Evolutionary conservation across 2,113 vertebrate genomes (phyloP).

Genomic region (Pelusios castaneus): DNA sequence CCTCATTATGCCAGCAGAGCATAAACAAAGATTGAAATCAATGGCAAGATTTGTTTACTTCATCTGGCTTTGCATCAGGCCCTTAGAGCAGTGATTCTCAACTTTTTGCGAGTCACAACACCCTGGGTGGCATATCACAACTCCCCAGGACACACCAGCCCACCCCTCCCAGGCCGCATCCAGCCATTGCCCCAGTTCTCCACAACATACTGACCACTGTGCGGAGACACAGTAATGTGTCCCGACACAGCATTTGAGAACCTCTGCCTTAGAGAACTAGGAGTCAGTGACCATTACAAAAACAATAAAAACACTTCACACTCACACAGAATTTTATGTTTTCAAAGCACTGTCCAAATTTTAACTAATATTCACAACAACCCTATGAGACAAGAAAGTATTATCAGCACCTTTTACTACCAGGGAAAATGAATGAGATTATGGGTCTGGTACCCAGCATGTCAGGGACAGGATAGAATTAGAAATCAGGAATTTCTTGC

Average conservation of each 20-base stretch:
- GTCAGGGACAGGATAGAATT: not conserved
- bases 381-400: not conserved
- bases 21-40: rapidly evolving
- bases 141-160: too few relatives aligned
- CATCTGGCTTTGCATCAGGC: not conserved
- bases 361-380: not conserved
- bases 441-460: not conserved
- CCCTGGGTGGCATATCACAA: too few relatives aligned
- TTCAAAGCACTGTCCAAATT: not conserved
- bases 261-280: too few relatives aligned
- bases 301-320: not conserved
- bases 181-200: too few relatives aligned
- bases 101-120: too few relatives aligned
- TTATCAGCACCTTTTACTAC: not conserved
- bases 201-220: too few relatives aligned
- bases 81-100: too few relatives aligned
- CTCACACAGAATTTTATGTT: not conserved
- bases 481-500: rapidly evolving
- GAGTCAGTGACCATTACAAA: not conserved
- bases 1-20: not conserved
- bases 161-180: too few relatives aligned
- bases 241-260: too few relatives aligned
- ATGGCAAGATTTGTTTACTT: rapidly evolving
- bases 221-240: too few relatives aligned
- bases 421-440: rapidly evolving